Evolutionary conservation across 2,888 invertebrate species (phyloP).

Genomic region (Scotopteryx bipunctaria): DNA sequence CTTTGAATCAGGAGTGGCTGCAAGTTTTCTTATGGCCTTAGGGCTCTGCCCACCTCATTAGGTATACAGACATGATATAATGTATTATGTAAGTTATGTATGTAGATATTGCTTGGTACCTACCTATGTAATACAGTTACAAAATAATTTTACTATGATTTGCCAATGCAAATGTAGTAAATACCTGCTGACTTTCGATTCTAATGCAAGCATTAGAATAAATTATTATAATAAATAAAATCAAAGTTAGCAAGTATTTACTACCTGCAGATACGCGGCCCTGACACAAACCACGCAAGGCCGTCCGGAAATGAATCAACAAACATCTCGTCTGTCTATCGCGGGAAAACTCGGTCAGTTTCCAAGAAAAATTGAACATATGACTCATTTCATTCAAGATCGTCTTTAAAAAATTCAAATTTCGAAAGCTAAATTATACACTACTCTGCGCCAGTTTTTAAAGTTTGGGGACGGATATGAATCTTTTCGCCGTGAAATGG

Average conservation of each 20-base stretch:
- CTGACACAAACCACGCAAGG: constrained; percentile 51
- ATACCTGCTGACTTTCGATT: no score
- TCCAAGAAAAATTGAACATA: constrained; percentile 48
- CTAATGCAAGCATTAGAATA: neutral
- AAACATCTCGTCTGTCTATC: constrained; percentile 37
- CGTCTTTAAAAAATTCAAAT: neutral
- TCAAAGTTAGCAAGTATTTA: constrained; percentile 14
- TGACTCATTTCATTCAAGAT: constrained; percentile 42
- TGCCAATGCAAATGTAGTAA: no score
- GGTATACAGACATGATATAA: no score
- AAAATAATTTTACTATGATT: no score
- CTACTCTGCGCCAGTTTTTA: no score
- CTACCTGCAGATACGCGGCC: constrained; percentile 37
- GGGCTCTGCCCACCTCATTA: no score
- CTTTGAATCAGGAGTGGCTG: no score
- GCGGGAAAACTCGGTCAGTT: constrained; percentile 50
- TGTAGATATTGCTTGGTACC: no score
- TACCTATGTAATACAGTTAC: no score
- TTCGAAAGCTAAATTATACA: neutral
- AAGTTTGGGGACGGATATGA: constrained; percentile 1
- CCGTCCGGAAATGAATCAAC: constrained; percentile 58
- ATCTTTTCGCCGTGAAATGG: constrained; percentile 6
- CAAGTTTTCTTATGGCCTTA: no score
- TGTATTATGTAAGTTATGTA: no score
- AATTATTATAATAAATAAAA: neutral